A percentile compares a stretch with the other conserved stretches of the same genome.
phyloP scores from a whole-genome alignment of 2,888 invertebrate genomes.

The Fissipunctia ypsillon region DNA sequence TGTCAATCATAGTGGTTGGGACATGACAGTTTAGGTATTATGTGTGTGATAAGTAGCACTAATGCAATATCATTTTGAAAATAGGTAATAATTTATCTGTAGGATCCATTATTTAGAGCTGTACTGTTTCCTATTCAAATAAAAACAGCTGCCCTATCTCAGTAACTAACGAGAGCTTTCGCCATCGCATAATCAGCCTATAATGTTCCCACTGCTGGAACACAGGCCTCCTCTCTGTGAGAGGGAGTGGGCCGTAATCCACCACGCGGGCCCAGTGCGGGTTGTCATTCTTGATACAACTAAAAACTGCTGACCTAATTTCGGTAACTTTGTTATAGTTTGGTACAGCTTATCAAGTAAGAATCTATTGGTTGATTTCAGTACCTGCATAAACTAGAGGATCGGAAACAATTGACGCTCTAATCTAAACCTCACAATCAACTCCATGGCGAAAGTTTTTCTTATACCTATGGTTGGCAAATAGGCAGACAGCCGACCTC shows the following conservation, averaged over 20 bases:
- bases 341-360: not conserved
- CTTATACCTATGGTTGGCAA: not conserved
- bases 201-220: no score
- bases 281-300: not conserved
- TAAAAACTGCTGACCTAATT: conserved; percentile 3
- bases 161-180: not conserved
- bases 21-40: conserved; percentile 32
- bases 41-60: conserved; percentile 7
- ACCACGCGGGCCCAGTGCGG: no score
- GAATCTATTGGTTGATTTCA: not conserved
- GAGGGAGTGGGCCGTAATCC: no score
- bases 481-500: not conserved
- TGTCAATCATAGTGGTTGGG: conserved; percentile 38
- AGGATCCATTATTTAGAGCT: conserved; percentile 10
- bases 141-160: not conserved
- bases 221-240: no score
- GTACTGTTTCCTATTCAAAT: not conserved
- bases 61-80: conserved; percentile 24
- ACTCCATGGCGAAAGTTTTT: not conserved
- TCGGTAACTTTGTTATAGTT: not conserved
- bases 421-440: no score
- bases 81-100: conserved; percentile 13
- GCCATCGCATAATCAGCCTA: no score
- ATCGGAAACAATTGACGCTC: not conserved
- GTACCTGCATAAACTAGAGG: not conserved